These are phyloP conservation scores for Heliothis subflexa DNA, from an alignment of 1,140 invertebrate species.

Conservation along the genomic window DNA sequence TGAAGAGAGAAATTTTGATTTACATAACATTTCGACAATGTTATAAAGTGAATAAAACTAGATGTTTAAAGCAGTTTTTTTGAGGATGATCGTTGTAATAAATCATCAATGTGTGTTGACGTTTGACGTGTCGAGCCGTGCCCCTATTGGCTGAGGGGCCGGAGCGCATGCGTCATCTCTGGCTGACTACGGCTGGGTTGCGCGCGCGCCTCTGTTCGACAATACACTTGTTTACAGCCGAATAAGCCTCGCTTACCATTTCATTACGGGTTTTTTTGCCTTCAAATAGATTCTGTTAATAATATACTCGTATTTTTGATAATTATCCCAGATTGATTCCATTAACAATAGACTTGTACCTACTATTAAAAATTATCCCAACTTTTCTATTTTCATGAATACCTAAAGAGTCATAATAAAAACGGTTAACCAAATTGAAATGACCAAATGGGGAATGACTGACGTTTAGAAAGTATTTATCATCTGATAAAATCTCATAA, in stretches of 20 bases:
- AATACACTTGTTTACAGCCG: slow-evolving; percentile 6
- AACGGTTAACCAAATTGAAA: no score
- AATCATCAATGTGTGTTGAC: slow-evolving; percentile 19
- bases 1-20: neutral
- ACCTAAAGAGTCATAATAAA: no score
- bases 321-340: neutral
- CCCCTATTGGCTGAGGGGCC: slow-evolving; percentile 24
- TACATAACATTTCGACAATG: neutral
- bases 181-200: neutral
- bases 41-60: neutral
- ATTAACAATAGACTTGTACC: neutral
- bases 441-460: no score
- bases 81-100: neutral
- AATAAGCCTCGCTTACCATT: slow-evolving; percentile 11
- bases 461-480: no score
- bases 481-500: no score
- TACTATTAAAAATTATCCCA: neutral
- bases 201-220: neutral
- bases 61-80: neutral
- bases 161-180: slow-evolving; percentile 27
- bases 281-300: neutral
- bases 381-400: no score
- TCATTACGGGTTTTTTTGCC: neutral
- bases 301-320: neutral
- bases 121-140: slow-evolving; percentile 19